Conservation (phyloP, 2,797 vertebrate genomes). For the Phrynocephalus vlangalii region DNA sequence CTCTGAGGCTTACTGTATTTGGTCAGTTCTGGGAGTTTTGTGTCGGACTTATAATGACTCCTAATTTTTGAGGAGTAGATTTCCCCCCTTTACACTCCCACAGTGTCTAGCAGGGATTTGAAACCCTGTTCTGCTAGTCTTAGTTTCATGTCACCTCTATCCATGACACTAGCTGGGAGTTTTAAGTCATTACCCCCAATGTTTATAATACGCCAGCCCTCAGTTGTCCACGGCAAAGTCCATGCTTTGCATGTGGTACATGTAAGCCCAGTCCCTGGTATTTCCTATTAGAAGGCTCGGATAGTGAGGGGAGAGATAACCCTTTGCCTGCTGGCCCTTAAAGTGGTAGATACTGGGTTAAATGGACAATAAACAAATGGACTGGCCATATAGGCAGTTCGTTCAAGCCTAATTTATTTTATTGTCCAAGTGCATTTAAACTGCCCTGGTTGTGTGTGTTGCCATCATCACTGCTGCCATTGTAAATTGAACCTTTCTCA, state of each 20-base stretch:
- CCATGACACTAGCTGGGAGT: too few species aligned
- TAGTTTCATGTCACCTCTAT: too few species aligned
- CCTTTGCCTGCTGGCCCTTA: neutral
- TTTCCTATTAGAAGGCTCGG: neutral
- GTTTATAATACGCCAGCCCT: neutral
- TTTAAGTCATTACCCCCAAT: too few species aligned
- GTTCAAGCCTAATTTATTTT: neutral
- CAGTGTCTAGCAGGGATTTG: too few species aligned
- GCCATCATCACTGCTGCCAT: slow-evolving; percentile 13
- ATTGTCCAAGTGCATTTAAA: slow-evolving; percentile 21
- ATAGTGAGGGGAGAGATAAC: neutral
- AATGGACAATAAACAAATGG: neutral
- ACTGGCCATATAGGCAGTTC: neutral
- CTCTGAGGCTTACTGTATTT: too few species aligned
- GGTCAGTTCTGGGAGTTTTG: too few species aligned
- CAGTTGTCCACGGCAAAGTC: neutral
- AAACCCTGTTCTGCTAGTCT: too few species aligned
- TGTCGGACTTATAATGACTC: too few species aligned
- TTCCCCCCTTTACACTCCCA: too few species aligned
- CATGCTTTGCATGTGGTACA: neutral
- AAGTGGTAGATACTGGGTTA: neutral
- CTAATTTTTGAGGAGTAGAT: too few species aligned
- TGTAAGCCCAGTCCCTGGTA: neutral
- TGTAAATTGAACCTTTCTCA: slow-evolving; percentile 27
- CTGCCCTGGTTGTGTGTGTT: neutral